Conservation (phyloP, 2,797 vertebrate genomes). For the Paguma larvata region DNA sequence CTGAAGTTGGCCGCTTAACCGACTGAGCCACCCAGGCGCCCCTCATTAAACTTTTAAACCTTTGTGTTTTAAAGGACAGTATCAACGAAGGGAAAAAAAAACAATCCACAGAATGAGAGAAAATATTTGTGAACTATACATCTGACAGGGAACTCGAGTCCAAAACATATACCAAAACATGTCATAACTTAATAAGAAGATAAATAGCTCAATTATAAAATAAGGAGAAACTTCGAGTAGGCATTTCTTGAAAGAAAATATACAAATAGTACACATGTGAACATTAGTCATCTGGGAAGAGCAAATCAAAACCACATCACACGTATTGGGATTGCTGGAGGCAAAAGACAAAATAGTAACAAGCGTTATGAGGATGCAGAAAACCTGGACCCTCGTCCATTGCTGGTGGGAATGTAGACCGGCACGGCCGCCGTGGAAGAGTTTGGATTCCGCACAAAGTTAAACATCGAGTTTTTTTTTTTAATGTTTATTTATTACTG, state of each 20-base stretch:
- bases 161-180: not conserved
- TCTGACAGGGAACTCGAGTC: not conserved
- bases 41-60: not conserved
- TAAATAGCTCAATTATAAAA: not conserved
- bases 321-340: not conserved
- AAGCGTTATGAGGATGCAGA: not conserved
- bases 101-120: not conserved
- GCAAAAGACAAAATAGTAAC: not conserved
- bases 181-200: not conserved
- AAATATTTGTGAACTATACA: not conserved
- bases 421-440: not conserved
- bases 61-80: conserved; percentile 32
- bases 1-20: too few relatives aligned
- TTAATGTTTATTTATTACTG: too few relatives aligned
- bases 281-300: not conserved
- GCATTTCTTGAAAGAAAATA: not conserved
- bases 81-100: not conserved
- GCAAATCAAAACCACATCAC: not conserved
- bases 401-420: not conserved
- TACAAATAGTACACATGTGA: not conserved
- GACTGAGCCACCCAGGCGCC: too few relatives aligned
- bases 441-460: not conserved
- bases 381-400: not conserved
- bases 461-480: not conserved
- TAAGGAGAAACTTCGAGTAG: not conserved